phyloP scores from a whole-genome alignment of 2,888 invertebrate genomes.

The Nipponacmea schrenckii region DNA sequence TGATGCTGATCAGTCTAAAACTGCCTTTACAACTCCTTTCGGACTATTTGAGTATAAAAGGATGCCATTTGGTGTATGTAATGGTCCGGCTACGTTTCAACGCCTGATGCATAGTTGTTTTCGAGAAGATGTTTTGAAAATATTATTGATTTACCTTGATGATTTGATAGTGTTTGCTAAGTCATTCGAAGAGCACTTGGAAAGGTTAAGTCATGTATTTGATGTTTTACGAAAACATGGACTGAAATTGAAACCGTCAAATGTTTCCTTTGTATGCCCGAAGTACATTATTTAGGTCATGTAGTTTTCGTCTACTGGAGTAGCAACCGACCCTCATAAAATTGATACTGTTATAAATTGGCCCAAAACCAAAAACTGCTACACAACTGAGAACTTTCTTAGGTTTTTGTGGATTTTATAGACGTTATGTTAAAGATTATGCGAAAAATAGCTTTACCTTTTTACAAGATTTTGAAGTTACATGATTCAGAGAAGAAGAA shows the following conservation, averaged over 20 bases:
- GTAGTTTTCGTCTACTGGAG: slow-evolving; percentile 25
- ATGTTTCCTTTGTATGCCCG: slow-evolving; percentile 27
- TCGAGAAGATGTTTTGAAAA: slow-evolving; percentile 16
- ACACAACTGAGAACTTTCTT: too few species aligned
- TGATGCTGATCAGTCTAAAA: slow-evolving; percentile 27
- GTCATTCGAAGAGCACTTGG: slow-evolving; percentile 24
- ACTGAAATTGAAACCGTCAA: slow-evolving; percentile 28
- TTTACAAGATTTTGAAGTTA: too few species aligned
- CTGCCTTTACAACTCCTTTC: slow-evolving; percentile 27
- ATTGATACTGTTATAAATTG: too few species aligned
- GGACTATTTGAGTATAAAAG: slow-evolving; percentile 26
- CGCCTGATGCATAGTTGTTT: slow-evolving; percentile 28
- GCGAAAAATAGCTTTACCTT: too few species aligned
- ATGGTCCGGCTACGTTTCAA: slow-evolving; percentile 21
- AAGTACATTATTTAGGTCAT: slow-evolving; percentile 32
- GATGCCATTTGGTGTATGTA: slow-evolving; percentile 21
- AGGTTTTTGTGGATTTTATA: slow-evolving; percentile 27
- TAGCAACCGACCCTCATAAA: too few species aligned
- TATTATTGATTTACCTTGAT: slow-evolving; percentile 24
- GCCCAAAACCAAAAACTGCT: too few species aligned
- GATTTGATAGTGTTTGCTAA: slow-evolving; percentile 25
- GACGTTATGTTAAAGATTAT: slow-evolving; percentile 29
- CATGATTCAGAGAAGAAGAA: too few species aligned
- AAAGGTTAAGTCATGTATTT: slow-evolving; percentile 25
- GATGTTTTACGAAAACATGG: slow-evolving; percentile 22